Base-by-base conservation (phyloP, 2,888 invertebrate species). In the Xestia ashworthii region DNA sequence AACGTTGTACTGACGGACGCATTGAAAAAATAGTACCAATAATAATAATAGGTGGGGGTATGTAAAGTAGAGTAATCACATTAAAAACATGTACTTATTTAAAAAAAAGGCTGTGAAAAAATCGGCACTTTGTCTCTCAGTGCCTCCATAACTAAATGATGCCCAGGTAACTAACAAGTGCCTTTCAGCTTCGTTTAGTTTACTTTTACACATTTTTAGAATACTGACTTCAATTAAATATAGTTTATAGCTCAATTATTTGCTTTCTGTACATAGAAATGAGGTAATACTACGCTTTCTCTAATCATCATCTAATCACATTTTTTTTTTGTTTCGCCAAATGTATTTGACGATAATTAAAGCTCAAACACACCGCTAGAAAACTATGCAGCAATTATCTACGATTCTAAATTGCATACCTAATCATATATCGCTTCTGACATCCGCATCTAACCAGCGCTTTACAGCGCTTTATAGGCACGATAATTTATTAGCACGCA, bases 361-460 rank as follows among this genome's bases (percentile, higher is more conserved):
- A 64, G 22, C 71, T 74, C 53, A 73, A 72, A 77, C 25, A 60
- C 32, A 72, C 60, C 70, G 74, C 67, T 41, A 60, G 6, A 72
- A 50, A 3, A 76, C 66, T 58, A 65, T 53, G 19, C 71, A 65
- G 75, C 44, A 66, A 74, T 79, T 50, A 76, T 69, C 2, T 14
- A 73, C 41, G 65, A 79, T 78, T 72, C 76, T 53, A 69, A 81
- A 81, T 78, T 72, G 78, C 84, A 71, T 83, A 81, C 44, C 53
- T 82, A 84, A 81, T 83, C 76, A 74, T 76, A 76, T 81, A 71
- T 67, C 60, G 76, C 85, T 81, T 76, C 82, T 76, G 81, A 67
- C 76, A 87, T 78, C 79, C 82, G 81, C 83, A 82, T 78, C 87
- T 84, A 87, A 84, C 78, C 77, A 85, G 66, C 86, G 41, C 73